Conservation (phyloP, 2,888 invertebrate species). For the Oxyteleia sp. region DNA sequence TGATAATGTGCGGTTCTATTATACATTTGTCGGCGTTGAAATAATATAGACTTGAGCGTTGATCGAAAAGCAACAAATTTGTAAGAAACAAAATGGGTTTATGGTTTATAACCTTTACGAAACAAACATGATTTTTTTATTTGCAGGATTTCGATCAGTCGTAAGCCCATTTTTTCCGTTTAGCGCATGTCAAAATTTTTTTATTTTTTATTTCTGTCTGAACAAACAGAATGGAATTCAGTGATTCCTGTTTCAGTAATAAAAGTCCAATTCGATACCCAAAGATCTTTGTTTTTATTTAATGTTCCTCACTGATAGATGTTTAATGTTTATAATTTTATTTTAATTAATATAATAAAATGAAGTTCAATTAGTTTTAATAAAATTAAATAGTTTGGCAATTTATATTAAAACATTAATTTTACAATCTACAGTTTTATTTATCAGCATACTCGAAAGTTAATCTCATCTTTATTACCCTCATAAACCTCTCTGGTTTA, state of each 20-base stretch:
- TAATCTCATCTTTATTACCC: no score
- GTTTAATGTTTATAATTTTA: no score
- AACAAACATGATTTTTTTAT: slow-evolving; percentile 48
- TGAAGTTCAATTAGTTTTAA: no score
- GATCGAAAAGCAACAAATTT: slow-evolving; percentile 47
- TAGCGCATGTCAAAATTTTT: slow-evolving; percentile 54
- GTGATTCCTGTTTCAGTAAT: slow-evolving; percentile 60
- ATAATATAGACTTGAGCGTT: slow-evolving; percentile 45
- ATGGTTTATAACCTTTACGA: slow-evolving; percentile 26
- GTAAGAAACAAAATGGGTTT: slow-evolving; percentile 54
- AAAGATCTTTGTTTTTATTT: no score
- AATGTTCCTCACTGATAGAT: no score
- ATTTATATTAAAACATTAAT: no score
- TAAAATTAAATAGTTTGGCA: no score
- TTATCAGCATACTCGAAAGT: no score
- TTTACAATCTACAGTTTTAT: no score
- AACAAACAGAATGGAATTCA: slow-evolving; percentile 48
- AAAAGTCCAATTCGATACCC: slow-evolving; percentile 66
- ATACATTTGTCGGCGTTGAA: slow-evolving; percentile 46
- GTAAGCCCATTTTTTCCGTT: slow-evolving; percentile 6
- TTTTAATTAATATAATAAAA: no score
- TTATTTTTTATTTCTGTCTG: slow-evolving; percentile 58
- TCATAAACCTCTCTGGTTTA: no score
- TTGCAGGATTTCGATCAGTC: slow-evolving; percentile 45
- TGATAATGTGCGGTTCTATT: slow-evolving; percentile 7